Percentiles rank a stretch among this genome's conserved stretches.
These are phyloP conservation scores for Neostethus bicornis DNA, from an alignment of 2,797 vertebrate genomes.

Conservation along the genomic window DNA sequence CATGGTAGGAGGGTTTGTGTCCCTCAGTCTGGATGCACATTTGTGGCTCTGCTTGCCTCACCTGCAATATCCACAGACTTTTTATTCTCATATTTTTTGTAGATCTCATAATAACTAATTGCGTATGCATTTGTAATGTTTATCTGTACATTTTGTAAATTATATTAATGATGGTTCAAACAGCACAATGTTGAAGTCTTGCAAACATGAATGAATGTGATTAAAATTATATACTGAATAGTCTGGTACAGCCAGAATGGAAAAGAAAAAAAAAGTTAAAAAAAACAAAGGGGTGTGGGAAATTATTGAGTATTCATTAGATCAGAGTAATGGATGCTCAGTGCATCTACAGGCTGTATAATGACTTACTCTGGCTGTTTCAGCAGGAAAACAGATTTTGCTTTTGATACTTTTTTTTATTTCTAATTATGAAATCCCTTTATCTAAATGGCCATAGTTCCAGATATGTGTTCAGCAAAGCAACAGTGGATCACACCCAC, in stretches of 20 bases:
- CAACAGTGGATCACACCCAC: constrained; percentile 48
- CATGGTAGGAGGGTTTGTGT: constrained; percentile 78
- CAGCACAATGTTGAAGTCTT: constrained; percentile 91
- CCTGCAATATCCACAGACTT: constrained; percentile 89
- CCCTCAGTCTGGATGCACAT: constrained; percentile 73
- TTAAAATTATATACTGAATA: constrained; percentile 45
- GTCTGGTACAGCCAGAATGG: constrained; percentile 34
- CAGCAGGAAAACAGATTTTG: constrained; percentile 54
- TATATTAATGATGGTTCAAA: constrained; percentile 91
- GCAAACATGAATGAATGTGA: constrained; percentile 73
- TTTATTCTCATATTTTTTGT: constrained; percentile 93
- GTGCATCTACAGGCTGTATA: constrained; percentile 37
- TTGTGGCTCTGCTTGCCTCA: constrained; percentile 81
- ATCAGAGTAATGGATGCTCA: constrained; percentile 41
- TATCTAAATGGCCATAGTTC: constrained; percentile 68
- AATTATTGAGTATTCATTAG: constrained; percentile 38
- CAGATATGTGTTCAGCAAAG: constrained; percentile 65
- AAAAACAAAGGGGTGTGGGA: no score
- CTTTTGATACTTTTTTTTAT: constrained; percentile 70
- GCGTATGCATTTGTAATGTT: constrained; percentile 94
- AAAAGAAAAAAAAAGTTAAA: constrained; percentile 40
- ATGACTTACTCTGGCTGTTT: constrained; percentile 52
- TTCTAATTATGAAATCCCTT: constrained; percentile 71
- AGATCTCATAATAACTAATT: constrained; percentile 91
- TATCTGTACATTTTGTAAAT: constrained; percentile 92